Conservation (phyloP, 2,797 vertebrate genomes). For the Falco rusticolus region DNA sequence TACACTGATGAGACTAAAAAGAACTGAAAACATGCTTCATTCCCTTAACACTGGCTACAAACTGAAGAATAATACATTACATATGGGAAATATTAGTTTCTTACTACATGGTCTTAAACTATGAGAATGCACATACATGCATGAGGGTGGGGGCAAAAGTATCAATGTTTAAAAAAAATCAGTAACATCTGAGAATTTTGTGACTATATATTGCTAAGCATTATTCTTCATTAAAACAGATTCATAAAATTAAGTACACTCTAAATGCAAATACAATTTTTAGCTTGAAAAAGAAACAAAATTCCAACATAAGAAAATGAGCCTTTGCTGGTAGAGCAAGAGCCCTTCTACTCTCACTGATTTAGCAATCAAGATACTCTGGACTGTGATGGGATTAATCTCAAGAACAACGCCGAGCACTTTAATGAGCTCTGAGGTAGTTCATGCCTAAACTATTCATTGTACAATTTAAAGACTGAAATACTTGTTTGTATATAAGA, state of each 20-base stretch:
- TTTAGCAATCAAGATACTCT: background rate
- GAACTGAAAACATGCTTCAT: background rate
- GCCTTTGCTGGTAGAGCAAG: background rate
- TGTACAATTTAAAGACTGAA: background rate
- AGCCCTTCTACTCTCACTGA: background rate
- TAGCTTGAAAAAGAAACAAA: background rate
- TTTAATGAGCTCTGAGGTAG: conserved; percentile 25
- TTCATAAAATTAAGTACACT: background rate
- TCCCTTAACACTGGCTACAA: background rate
- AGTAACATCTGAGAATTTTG: background rate
- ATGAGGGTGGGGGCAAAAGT: background rate
- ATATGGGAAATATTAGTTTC: background rate
- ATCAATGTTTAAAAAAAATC: background rate
- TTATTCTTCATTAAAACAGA: background rate
- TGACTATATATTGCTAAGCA: background rate
- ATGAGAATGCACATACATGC: background rate
- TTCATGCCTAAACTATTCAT: background rate
- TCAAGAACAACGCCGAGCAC: conserved; percentile 1
- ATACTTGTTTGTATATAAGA: background rate
- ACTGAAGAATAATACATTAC: background rate
- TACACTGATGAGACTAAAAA: background rate
- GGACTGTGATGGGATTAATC: background rate
- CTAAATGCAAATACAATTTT: background rate
- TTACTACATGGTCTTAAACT: background rate
- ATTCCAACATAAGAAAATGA: background rate